Percentiles rank a stretch among this genome's conserved stretches.
These are phyloP conservation scores for Vidua macroura DNA, from an alignment of 2,113 vertebrate species.

Conservation along the genomic window DNA sequence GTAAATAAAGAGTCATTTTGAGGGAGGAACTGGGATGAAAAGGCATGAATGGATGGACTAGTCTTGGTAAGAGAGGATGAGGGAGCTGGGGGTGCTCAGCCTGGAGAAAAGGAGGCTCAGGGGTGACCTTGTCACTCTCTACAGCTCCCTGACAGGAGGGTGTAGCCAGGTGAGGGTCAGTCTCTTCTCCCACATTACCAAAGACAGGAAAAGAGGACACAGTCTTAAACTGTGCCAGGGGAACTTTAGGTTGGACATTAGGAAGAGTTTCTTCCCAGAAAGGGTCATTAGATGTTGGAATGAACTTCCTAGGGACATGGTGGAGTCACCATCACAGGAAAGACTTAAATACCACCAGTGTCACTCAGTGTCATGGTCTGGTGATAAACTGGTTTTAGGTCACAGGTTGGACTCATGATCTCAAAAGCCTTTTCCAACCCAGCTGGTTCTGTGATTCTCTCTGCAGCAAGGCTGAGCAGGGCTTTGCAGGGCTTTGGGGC, in stretches of 20 bases:
- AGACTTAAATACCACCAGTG: background rate
- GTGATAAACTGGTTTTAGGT: background rate
- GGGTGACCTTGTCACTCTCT: background rate
- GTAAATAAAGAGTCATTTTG: background rate
- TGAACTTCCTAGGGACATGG: rapidly evolving
- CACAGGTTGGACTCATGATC: background rate
- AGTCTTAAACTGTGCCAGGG: background rate
- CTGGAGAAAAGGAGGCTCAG: background rate
- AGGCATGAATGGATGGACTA: background rate
- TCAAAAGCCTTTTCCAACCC: background rate
- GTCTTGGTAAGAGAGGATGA: background rate
- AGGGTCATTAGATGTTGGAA: background rate
- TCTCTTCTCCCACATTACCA: background rate
- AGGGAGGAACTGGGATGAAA: background rate
- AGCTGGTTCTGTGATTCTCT: background rate
- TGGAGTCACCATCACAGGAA: background rate
- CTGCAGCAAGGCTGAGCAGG: background rate
- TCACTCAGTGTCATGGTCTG: background rate
- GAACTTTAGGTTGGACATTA: background rate
- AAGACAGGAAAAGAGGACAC: background rate
- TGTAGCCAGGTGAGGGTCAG: rapidly evolving
- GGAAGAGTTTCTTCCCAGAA: background rate
- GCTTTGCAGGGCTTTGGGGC: background rate
- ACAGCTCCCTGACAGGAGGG: background rate
- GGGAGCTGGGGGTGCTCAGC: background rate